Percentiles rank a stretch among this genome's conserved stretches.
Conservation (phyloP, 1,140 invertebrate species). For the Drosophila chauvacae region DNA sequence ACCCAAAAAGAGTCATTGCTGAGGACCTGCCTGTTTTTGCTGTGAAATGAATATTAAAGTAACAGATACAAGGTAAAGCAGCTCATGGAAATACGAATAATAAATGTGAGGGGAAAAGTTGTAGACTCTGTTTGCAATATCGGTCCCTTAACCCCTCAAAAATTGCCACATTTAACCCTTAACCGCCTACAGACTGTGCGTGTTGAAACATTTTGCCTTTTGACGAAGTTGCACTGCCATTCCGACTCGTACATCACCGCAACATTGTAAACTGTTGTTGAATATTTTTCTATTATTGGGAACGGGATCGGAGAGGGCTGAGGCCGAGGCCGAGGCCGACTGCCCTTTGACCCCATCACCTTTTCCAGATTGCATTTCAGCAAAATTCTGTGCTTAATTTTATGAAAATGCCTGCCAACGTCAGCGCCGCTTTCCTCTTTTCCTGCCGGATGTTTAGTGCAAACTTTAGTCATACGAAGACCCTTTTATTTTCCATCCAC, state of each 20-base stretch:
- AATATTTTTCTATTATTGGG: constrained; percentile 77
- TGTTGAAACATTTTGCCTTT: constrained; percentile 32
- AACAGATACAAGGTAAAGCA: not conserved
- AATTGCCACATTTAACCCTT: constrained; percentile 3
- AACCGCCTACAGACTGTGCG: constrained; percentile 36
- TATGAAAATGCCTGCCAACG: constrained; percentile 64
- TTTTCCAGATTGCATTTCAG: constrained; percentile 33
- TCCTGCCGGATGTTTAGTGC: constrained; percentile 71
- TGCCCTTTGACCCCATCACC: constrained; percentile 17
- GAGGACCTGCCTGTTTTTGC: too few species aligned
- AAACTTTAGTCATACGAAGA: constrained; percentile 47
- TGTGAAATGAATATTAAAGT: not conserved
- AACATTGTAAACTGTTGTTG: constrained; percentile 73
- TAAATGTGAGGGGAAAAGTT: not conserved
- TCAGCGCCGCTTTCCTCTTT: constrained; percentile 47
- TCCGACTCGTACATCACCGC: constrained; percentile 68
- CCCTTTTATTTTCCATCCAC: constrained; percentile 20
- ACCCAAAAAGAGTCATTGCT: too few species aligned
- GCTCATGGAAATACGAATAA: not conserved
- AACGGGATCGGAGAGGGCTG: not conserved
- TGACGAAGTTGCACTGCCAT: constrained; percentile 26
- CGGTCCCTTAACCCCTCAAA: not conserved
- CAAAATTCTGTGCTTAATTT: constrained; percentile 54
- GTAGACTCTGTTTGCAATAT: not conserved
- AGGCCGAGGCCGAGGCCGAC: not conserved